phyloP scores from a whole-genome alignment of 2,888 invertebrate genomes.

The Athalia cordata region DNA sequence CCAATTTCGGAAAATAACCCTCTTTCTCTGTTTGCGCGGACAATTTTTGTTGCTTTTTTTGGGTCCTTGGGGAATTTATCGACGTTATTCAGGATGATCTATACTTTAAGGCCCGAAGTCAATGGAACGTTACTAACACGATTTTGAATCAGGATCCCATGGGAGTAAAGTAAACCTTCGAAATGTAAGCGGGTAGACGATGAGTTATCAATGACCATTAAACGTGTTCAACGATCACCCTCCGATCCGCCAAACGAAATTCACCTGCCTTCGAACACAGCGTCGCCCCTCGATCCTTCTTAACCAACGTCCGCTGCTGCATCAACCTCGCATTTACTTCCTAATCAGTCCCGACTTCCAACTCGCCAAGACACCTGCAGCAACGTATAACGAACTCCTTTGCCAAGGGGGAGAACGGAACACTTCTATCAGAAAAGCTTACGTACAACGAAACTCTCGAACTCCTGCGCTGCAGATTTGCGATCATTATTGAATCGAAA shows the following conservation, averaged over 20 bases:
- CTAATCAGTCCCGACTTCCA: constrained; percentile 53
- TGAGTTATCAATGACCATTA: constrained; percentile 51
- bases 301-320: constrained; percentile 36
- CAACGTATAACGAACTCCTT: constrained; percentile 29
- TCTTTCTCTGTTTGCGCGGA: too few relatives aligned
- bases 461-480: not conserved
- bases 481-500: not conserved
- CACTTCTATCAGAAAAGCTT: constrained; percentile 23
- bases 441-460: constrained; percentile 19
- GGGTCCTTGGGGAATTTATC: not conserved
- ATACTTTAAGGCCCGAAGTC: not conserved
- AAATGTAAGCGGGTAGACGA: constrained; percentile 38
- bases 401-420: constrained; percentile 30
- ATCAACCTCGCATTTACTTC: constrained; percentile 54
- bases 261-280: constrained; percentile 52
- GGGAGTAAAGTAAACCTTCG: constrained; percentile 42
- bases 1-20: not conserved
- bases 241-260: not conserved
- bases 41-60: not conserved
- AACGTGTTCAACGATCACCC: constrained; percentile 13
- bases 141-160: not conserved
- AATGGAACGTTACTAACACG: constrained; percentile 39
- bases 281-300: constrained; percentile 39
- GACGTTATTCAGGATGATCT: not conserved
- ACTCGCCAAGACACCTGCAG: constrained; percentile 39